Percentiles rank a stretch among this genome's conserved stretches.
Evolutionary conservation across 2,113 vertebrate species (phyloP).

Genomic region (Lophotis ruficrista): DNA sequence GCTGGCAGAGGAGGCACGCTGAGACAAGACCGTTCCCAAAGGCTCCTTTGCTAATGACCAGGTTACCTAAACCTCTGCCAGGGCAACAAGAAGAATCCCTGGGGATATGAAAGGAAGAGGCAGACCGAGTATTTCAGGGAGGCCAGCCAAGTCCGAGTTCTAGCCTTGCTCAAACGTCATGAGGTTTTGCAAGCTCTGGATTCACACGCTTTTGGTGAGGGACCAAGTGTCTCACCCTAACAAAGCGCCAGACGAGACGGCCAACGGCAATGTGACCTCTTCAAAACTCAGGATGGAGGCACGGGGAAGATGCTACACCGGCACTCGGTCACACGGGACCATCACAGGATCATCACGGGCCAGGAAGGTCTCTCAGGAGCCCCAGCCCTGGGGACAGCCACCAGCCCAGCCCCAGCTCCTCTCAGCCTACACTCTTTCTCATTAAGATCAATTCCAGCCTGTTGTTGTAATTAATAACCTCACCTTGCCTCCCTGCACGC

Average conservation of each 20-base stretch:
- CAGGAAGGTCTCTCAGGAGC: neutral
- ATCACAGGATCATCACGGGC: too few species aligned
- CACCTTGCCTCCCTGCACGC: neutral
- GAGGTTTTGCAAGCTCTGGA: neutral
- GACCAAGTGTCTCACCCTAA: neutral
- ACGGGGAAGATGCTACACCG: too few species aligned
- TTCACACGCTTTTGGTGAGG: neutral
- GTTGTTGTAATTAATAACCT: conserved; percentile 24
- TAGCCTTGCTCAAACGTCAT: neutral
- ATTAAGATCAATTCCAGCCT: conserved; percentile 8
- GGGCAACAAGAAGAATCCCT: neutral
- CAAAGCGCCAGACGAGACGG: neutral
- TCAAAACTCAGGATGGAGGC: neutral
- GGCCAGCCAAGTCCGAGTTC: neutral
- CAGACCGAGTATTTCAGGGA: neutral
- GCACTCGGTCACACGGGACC: too few species aligned
- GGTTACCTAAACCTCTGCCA: neutral
- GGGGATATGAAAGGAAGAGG: neutral
- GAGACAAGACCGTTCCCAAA: neutral
- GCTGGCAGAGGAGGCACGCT: neutral
- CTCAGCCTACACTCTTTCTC: neutral
- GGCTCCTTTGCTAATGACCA: neutral
- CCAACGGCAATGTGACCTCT: neutral
- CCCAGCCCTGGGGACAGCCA: neutral
- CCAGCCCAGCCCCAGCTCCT: neutral